Conservation (phyloP, 2,797 vertebrate species). For the Coreius guichenoti region DNA sequence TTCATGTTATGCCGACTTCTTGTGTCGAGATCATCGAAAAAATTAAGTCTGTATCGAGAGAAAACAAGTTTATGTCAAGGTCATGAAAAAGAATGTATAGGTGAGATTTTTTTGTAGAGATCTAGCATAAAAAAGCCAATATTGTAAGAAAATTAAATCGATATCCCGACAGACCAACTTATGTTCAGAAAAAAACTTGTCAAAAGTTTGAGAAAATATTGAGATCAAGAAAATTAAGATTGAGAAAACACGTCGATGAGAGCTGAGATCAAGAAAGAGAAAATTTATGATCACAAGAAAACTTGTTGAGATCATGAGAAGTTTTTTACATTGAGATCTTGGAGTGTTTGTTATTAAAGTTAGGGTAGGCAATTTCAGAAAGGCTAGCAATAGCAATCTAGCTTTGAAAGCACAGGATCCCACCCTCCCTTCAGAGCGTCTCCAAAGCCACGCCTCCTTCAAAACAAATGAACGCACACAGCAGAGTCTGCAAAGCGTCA, state of each 20-base stretch:
- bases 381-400: too few species aligned
- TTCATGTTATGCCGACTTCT: not conserved
- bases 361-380: too few species aligned
- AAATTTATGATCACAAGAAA: not conserved
- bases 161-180: not conserved
- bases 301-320: not conserved
- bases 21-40: not conserved
- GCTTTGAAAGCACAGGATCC: too few species aligned
- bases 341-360: too few species aligned
- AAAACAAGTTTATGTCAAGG: too few species aligned
- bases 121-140: not conserved
- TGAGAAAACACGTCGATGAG: not conserved
- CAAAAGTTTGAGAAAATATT: not conserved
- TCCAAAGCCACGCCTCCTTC: too few species aligned
- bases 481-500: too few species aligned
- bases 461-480: too few species aligned
- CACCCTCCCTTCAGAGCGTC: too few species aligned
- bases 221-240: not conserved
- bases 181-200: not conserved
- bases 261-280: not conserved
- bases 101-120: not conserved
- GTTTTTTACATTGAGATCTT: not conserved
- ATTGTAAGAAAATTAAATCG: not conserved
- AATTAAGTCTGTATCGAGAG: too few species aligned
- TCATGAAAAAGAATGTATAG: too few species aligned